Percentiles rank a stretch among this genome's conserved stretches.
phyloP scores from a whole-genome alignment of 2,797 vertebrate species.

The Tadarida brasiliensis region DNA sequence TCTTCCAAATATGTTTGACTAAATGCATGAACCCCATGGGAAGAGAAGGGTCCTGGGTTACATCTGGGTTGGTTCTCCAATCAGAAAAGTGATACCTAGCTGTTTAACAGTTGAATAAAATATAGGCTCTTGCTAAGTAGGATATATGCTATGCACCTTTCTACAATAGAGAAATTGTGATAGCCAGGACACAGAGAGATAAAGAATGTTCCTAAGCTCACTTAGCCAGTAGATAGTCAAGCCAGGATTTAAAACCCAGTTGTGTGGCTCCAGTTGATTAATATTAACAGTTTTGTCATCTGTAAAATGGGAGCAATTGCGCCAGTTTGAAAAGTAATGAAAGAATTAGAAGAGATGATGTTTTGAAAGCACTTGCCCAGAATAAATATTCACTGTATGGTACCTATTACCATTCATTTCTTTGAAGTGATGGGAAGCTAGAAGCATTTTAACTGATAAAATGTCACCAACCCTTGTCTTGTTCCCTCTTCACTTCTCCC shows the following conservation, averaged over 20 bases:
- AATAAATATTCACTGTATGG: slow-evolving; percentile 4
- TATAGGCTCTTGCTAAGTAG: neutral
- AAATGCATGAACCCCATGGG: neutral
- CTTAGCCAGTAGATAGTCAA: neutral
- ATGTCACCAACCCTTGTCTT: neutral
- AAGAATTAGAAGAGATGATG: slow-evolving; percentile 19
- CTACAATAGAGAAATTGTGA: neutral
- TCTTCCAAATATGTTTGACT: slow-evolving; percentile 19
- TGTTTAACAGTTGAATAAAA: slow-evolving; percentile 21
- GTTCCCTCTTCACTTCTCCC: neutral
- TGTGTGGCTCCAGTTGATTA: neutral
- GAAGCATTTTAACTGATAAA: neutral
- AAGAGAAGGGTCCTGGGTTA: neutral
- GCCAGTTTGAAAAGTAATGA: neutral
- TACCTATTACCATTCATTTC: slow-evolving; percentile 38
- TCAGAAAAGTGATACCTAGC: neutral
- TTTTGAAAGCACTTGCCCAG: neutral
- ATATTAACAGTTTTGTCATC: neutral
- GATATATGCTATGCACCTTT: neutral
- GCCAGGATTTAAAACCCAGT: neutral
- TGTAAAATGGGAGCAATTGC: neutral
- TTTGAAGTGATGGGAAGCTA: neutral
- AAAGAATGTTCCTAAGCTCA: neutral
- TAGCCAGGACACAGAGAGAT: neutral
- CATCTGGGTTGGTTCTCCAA: neutral